Base-by-base conservation (phyloP, 2,113 vertebrate genomes). In the Naja naja region DNA sequence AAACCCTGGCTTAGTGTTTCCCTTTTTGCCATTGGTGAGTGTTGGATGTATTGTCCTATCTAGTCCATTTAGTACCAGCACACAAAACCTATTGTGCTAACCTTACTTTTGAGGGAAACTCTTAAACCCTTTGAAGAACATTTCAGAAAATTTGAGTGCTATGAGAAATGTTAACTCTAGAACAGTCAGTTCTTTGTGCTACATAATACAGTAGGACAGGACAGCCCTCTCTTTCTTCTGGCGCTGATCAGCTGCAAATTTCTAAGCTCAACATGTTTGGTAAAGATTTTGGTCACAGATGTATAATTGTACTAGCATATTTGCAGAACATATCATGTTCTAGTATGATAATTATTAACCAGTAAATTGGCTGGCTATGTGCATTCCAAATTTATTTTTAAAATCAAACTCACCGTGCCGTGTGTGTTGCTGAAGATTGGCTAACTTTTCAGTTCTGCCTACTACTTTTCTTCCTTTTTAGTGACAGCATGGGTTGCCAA, bases 351-450 rank as follows among this genome's bases (percentile, higher is more conserved):
- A 58, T 85, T 45, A 60, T 94, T 95, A 93, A 94, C 90, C 81
- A 89, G 47, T 25, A 90, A 87, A 22, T 56, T 96, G 95, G 95
- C 94, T 95, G 64, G 8, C 55, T 60, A 16, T 34, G 52, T 5
- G 60, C 60, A 58, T 89, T 1, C 94, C 85, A 91, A 88, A 54
- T 91, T 94, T 93, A 89, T 60, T 54, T 93, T 30, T 93, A 90
- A 58, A 91, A 93, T 89, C 85, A 25, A 87, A 53, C 64, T 88
- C 34, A 4, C 34, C 0, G 20, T 81, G 74, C 74, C 9, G 7
- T 94, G 20, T 12, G 20, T 94, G 93, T 94, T 93, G 55, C 88
- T 92, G 94, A 91, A 90, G 94, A 90, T 85, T 96, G 94, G 88
- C 89, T 94, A 90, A 93, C 16, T 55, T 93, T 56, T 58, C 54